Base-by-base conservation (phyloP, 2,797 vertebrate species). In the Catostomus latipinnis region DNA sequence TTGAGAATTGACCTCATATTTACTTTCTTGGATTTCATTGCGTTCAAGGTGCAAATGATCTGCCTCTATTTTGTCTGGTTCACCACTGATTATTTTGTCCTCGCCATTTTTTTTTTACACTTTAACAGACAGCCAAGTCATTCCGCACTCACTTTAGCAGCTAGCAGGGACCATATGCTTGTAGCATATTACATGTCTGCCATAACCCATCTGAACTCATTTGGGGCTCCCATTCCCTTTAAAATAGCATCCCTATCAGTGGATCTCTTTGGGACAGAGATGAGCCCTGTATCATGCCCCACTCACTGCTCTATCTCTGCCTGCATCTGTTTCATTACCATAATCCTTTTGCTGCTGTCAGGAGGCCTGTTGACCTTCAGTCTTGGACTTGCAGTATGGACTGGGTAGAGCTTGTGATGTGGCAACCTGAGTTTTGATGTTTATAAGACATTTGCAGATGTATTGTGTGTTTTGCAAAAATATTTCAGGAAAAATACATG, bases 1-100 rank as follows among this genome's bases (percentile, higher is more conserved):
- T 91, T 73, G 88, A 82, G 81, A 88, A 89, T 88, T 90, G 93
- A 91, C 90, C 90, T 89, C 66, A 72, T 84, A 84, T 87, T 88
- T 85, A 82, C 34, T 4, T 34, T 34, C 74, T 82, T 90, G 88
- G 87, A 86, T 88, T 90, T 87, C 73, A 66, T 85, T 89, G 77
- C 5, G 81, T 71, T 61, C 65, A 76, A 86, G 82, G 73, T 86
- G 53, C 69, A 67, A 83, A 86, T 87, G 76, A 85, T 50, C 50
- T 16, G 50, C 57, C 50, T 43, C 11, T 14, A 87, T 89, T 87
- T 80, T 52, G 80, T 73, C 80, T 34, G 34, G 4, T 34, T 34
- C 2, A 34, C 34, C 76, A 58, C 43, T 86, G 70, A 81, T 75
- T 78, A 73, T 34, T 68, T 75, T 81, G 74, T 82, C 18, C 5